Evolutionary conservation across 2,113 vertebrate genomes (phyloP), one percentile per base, ranked within the genome.

Genomic region (Podarcis cretensis): DNA sequence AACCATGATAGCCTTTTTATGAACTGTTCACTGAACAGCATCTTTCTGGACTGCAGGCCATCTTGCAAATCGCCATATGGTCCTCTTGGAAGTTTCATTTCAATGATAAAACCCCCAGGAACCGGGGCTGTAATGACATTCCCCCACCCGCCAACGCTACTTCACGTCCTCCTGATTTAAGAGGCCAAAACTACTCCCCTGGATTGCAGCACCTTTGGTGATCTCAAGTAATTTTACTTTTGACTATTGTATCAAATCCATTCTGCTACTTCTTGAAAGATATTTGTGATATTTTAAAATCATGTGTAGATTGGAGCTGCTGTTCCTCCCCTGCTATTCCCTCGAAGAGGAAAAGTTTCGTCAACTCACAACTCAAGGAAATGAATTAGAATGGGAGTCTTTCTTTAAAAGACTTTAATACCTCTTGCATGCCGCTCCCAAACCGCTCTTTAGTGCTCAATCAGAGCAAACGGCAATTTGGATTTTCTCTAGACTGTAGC

Each of bases 1-100:
- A 92, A 89, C 40, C 43, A 90, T 40, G 14, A 91, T 37, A 86
- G 57, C 10, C 14, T 91, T 84, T 66, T 73, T 9, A 1, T 85
- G 14, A 92, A 43, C 74, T 85, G n/a, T 59, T 90, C 57, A 87
- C 48, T 87, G 65, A 90, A 78, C 81, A 87, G 81, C 65, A 86
- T 83, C 73, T 76, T 77, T 90, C 73, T 74, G 83, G 83, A 6
- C 69, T 69, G n/a, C 69, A 80, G 48, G 16, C 71, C 5, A 91
- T 13, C 48, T 65, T 79, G 71, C 66, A 79, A 82, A 78, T 40
- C n/a, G 32, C 59, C 63, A 89, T 66, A n/a, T 89, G 59, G 85
- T 78, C 20, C 18, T 89, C 81, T 66, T 87, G 9, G 30, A 82
- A 71, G 73, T 21, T 5, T 25, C 23, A 6, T 89, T 94, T 89